These are phyloP conservation scores for Wiebesia pumilae DNA, from an alignment of 1,140 invertebrate genomes.

Conservation along the genomic window DNA sequence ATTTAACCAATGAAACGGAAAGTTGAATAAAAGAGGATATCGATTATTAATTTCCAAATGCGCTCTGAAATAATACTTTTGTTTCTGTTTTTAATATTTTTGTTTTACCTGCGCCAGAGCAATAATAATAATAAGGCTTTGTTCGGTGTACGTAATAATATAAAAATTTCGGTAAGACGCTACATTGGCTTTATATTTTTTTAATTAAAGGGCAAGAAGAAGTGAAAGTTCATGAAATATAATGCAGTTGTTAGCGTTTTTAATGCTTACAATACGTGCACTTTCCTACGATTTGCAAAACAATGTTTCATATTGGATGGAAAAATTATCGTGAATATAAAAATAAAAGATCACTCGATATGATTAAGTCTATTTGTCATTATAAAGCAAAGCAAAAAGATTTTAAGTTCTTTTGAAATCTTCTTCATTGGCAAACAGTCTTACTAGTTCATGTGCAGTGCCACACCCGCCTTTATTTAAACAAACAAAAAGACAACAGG, in stretches of 20 bases:
- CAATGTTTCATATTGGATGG: too few species aligned
- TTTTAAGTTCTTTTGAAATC: conserved; percentile 8
- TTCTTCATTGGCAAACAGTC: not conserved
- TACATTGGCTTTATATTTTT: not conserved
- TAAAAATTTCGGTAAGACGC: not conserved
- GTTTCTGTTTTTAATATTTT: too few species aligned
- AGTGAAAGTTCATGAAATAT: not conserved
- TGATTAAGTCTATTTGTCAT: not conserved
- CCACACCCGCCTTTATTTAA: conserved; percentile 14
- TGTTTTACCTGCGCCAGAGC: too few species aligned
- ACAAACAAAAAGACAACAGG: conserved; percentile 48
- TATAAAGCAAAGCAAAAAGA: not conserved
- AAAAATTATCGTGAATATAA: too few species aligned
- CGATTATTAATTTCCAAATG: too few species aligned
- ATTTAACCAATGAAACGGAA: too few species aligned
- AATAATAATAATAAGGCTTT: too few species aligned
- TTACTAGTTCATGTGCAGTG: conserved; percentile 21
- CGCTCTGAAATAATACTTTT: too few species aligned
- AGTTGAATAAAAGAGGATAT: too few species aligned
- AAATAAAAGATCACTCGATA: not conserved
- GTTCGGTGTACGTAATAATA: not conserved
- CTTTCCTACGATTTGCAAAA: too few species aligned
- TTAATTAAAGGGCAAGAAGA: too few species aligned
- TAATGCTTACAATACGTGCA: not conserved
- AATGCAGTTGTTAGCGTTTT: not conserved